A percentile compares a stretch with the other conserved stretches of the same genome.
These are phyloP conservation scores for Cydia fagiglandana DNA, from an alignment of 1,140 invertebrate genomes.

Conservation along the genomic window DNA sequence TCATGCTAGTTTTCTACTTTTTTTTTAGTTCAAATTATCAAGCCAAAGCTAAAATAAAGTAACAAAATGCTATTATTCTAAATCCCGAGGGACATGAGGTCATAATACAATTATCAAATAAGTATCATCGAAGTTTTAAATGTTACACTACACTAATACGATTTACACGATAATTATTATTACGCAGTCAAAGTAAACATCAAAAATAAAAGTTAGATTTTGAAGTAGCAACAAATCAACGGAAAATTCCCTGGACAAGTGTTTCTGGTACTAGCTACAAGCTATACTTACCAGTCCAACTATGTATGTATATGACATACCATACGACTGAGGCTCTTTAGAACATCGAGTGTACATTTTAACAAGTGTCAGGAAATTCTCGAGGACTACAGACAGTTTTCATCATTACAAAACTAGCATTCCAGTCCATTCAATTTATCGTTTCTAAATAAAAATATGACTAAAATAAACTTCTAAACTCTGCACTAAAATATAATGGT, in stretches of 20 bases:
- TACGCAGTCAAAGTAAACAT: slow-evolving; percentile 40
- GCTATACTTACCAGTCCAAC: background rate
- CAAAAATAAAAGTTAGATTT: slow-evolving; percentile 43
- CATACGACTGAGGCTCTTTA: background rate
- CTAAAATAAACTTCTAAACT: background rate
- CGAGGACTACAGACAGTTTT: background rate
- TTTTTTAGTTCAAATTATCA: slow-evolving; percentile 39
- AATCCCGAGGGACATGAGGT: slow-evolving; percentile 52
- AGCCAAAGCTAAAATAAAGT: slow-evolving; percentile 44
- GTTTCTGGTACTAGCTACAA: background rate
- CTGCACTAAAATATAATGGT: slow-evolving; percentile 8
- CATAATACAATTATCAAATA: slow-evolving; percentile 47
- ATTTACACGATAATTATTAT: slow-evolving; percentile 47
- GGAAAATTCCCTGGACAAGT: background rate
- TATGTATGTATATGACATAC: background rate
- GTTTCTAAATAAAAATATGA: background rate
- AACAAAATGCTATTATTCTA: slow-evolving; percentile 46
- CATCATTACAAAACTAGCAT: background rate
- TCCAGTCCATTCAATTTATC: slow-evolving; percentile 12
- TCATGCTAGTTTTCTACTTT: slow-evolving; percentile 38
- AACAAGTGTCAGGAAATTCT: background rate
- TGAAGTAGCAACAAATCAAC: slow-evolving; percentile 39
- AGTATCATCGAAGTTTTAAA: slow-evolving; percentile 41
- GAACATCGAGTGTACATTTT: background rate
- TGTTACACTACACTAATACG: slow-evolving; percentile 48